These are phyloP conservation scores for Erebia epiphron DNA, from an alignment of 2,888 invertebrate species.

Conservation along the genomic window DNA sequence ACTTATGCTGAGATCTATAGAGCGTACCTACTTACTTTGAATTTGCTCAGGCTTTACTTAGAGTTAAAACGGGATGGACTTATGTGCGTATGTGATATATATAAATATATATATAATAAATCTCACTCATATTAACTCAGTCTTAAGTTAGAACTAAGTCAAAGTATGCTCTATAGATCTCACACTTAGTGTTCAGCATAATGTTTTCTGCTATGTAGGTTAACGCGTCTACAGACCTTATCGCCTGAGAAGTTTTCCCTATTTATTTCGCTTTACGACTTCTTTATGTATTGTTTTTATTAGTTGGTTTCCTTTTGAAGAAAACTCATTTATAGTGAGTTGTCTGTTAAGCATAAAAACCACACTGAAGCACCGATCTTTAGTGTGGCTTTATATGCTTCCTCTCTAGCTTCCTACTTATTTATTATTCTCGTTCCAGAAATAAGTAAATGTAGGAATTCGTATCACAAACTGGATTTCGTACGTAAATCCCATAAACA, in stretches of 20 bases:
- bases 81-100: too few relatives aligned
- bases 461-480: not conserved
- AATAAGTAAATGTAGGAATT: not conserved
- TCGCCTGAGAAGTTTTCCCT: slow-evolving; percentile 30
- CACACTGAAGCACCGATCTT: slow-evolving; percentile 11
- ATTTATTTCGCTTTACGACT: slow-evolving; percentile 38
- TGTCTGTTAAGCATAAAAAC: slow-evolving; percentile 8
- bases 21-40: too few relatives aligned
- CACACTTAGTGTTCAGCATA: slow-evolving; percentile 23
- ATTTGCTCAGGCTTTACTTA: too few relatives aligned
- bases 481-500: not conserved
- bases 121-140: too few relatives aligned
- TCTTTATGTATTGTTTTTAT: slow-evolving; percentile 37
- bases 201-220: slow-evolving; percentile 36
- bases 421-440: not conserved
- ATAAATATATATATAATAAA: too few relatives aligned
- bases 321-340: slow-evolving; percentile 32
- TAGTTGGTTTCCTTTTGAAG: slow-evolving; percentile 39
- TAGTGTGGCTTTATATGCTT: slow-evolving; percentile 27
- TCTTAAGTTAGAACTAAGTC: too few relatives aligned
- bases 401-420: slow-evolving; percentile 6
- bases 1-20: too few relatives aligned
- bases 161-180: too few relatives aligned
- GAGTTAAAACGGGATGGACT: too few relatives aligned
- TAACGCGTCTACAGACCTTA: slow-evolving; percentile 36